Evolutionary conservation across 2,797 vertebrate species (phyloP).

Genomic region (Etheostoma perlongum): DNA sequence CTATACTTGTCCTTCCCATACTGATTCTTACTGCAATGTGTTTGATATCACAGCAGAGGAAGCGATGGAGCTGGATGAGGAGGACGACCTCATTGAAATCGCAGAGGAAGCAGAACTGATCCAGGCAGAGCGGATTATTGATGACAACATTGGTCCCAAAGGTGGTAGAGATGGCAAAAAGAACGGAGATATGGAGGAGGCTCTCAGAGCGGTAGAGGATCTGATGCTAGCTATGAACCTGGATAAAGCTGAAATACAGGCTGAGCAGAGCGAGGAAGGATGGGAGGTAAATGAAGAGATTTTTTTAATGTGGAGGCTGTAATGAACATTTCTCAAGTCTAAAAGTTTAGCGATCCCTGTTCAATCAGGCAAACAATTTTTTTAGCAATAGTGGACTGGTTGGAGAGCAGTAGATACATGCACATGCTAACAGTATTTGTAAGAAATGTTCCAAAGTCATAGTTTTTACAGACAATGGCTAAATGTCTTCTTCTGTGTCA

Average conservation of each 20-base stretch:
- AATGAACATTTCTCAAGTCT: conserved; percentile 1
- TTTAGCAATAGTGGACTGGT: not conserved
- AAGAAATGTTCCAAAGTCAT: not conserved
- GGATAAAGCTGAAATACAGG: conserved; percentile 62
- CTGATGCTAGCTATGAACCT: conserved; percentile 87
- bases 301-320: not conserved
- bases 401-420: not conserved
- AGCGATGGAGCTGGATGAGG: conserved; percentile 67
- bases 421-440: not conserved
- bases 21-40: not conserved
- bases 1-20: not conserved
- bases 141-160: conserved; percentile 77
- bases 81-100: conserved; percentile 85
- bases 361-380: not conserved
- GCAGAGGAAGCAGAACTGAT: conserved; percentile 91
- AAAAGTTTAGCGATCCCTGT: not conserved
- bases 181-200: conserved; percentile 48
- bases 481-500: not conserved
- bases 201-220: conserved; percentile 69
- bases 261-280: conserved; percentile 45
- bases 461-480: not conserved
- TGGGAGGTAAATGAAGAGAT: conserved; percentile 76
- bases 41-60: conserved; percentile 61
- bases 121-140: conserved; percentile 89
- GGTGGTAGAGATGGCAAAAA: conserved; percentile 20